Evolutionary conservation across 2,797 vertebrate species (phyloP), one percentile per base, ranked within the genome.

Genomic region (Bucorvus abyssinicus): DNA sequence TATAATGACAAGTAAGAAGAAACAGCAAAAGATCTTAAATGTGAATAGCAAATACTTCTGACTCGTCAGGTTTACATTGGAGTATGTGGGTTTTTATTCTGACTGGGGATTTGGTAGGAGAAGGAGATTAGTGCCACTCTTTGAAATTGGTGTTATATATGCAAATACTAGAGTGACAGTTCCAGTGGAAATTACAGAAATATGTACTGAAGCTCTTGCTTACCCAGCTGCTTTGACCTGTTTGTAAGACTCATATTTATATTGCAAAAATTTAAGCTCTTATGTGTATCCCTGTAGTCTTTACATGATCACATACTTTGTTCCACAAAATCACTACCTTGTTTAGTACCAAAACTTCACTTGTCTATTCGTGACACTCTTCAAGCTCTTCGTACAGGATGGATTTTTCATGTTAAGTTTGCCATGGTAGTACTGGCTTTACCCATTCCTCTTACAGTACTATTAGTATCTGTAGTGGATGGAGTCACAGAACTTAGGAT

Each of bases 371-470:
- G 6, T 1, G 8, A 42, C 4, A 5, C 4, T 32, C 3, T 68
- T 79, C 14, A 24, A 50, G 42, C 34, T n/a, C 5, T 38, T 29
- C 11, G 24, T 27, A 6, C 29, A 53, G 36, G 29, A 4, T 45
- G 30, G n/a, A 29, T 75, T 44, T 80, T 40, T 24, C n/a, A 36
- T 74, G 20, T 59, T 10, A 19, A 18, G 27, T 55, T 56, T 81
- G 32, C 57, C 20, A 3, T 27, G 40, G 10, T 21, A 8, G 22
- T 68, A 12, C 36, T 83, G 70, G 49, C 38, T 89, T 90, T 30
- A 50, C 7, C 20, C 4, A 2, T 75, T 68, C 18, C 19, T 69
- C 18, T 63, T 19, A 0, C 0, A 6, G 6, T 27, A 3, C 23
- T 53, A 7, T 20, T 45, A 27, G 6, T 42, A 2, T 50, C 56